Conservation (phyloP, 2,888 invertebrate species). For the Anticlea derivata region DNA sequence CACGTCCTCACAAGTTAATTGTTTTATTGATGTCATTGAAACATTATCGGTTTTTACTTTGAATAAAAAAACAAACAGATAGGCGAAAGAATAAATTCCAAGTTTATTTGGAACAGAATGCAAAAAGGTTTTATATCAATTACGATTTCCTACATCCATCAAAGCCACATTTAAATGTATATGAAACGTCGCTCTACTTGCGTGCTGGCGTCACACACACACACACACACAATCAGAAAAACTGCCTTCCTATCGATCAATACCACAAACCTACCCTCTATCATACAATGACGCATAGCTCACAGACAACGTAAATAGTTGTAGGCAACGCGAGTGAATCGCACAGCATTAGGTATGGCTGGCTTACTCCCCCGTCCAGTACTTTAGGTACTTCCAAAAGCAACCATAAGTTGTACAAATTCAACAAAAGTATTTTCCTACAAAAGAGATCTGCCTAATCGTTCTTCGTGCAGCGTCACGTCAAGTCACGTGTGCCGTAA, state of each 20-base stretch:
- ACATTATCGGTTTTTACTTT: not conserved
- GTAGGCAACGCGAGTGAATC: too few species aligned
- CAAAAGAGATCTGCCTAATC: too few species aligned
- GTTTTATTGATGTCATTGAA: slow-evolving; percentile 1
- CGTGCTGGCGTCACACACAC: slow-evolving; percentile 18
- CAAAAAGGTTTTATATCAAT: not conserved
- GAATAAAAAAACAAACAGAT: not conserved
- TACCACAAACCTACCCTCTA: slow-evolving; percentile 10
- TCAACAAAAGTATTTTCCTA: too few species aligned
- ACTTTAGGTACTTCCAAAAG: too few species aligned
- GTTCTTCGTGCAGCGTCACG: too few species aligned
- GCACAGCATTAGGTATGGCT: too few species aligned
- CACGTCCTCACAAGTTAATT: slow-evolving; percentile 1
- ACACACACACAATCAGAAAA: slow-evolving; percentile 14
- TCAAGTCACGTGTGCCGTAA: too few species aligned
- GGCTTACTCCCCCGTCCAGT: too few species aligned
- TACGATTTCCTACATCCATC: not conserved
- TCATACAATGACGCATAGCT: slow-evolving; percentile 3
- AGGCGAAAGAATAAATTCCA: not conserved
- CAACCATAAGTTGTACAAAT: too few species aligned
- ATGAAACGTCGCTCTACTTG: not conserved
- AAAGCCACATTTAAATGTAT: not conserved
- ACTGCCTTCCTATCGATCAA: slow-evolving; percentile 11
- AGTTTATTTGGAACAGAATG: not conserved
- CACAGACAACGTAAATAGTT: not conserved